phyloP scores from a whole-genome alignment of 2,888 invertebrate genomes.

The Macrostomum cliftonense region DNA sequence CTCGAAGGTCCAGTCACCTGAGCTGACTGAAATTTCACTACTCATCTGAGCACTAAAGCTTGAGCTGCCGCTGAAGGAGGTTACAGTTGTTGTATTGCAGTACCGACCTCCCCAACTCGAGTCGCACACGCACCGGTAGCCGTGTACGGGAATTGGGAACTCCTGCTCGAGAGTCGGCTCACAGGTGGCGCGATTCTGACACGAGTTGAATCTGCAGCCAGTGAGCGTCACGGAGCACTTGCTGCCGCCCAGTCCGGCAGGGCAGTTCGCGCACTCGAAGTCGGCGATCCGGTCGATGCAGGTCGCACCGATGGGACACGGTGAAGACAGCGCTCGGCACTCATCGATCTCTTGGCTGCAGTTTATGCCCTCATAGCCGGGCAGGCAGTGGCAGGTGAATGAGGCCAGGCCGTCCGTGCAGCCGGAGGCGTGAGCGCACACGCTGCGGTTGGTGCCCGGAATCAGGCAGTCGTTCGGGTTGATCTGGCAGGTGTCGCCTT shows the following conservation, averaged over 20 bases:
- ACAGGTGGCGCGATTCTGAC: conserved; percentile 41
- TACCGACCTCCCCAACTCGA: conserved; percentile 43
- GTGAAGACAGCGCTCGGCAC: not conserved
- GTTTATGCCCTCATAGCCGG: conserved; percentile 45
- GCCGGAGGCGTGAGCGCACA: conserved; percentile 15
- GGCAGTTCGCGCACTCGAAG: conserved; percentile 13
- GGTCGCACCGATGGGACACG: conserved; percentile 53
- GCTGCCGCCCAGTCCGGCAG: conserved; percentile 35
- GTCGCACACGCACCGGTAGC: conserved; percentile 28
- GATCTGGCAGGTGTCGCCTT: conserved; percentile 14
- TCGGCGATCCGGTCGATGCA: conserved; percentile 20
- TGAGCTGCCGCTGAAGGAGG: no score
- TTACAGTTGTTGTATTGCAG: no score
- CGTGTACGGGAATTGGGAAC: not conserved
- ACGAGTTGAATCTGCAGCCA: not conserved
- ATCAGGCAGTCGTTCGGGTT: conserved; percentile 44
- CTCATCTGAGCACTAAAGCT: no score
- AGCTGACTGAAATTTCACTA: no score
- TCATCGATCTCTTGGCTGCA: conserved; percentile 13
- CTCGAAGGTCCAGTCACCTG: no score
- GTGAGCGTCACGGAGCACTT: conserved; percentile 38
- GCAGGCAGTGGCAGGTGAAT: conserved; percentile 12
- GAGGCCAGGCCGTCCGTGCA: conserved; percentile 12
- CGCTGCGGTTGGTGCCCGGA: conserved; percentile 13
- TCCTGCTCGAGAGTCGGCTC: not conserved